Conservation (phyloP, 2,113 vertebrate genomes). For the Carettochelys insculpta region DNA sequence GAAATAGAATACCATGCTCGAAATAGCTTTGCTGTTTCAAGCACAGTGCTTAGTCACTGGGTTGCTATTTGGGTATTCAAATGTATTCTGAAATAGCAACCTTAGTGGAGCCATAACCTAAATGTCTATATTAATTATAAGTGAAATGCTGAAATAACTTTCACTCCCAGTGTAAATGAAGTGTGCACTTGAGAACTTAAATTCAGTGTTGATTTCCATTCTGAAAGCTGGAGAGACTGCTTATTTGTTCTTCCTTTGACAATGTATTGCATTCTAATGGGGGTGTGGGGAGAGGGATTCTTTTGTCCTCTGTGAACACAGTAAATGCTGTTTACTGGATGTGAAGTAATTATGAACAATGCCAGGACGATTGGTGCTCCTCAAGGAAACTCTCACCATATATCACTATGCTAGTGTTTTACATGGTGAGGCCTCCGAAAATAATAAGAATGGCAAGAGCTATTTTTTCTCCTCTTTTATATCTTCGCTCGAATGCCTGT, state of each 20-base stretch:
- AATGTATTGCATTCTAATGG: background rate
- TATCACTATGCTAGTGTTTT: background rate
- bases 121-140: background rate
- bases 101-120: no score
- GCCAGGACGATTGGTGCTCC: rapidly evolving
- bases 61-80: no score
- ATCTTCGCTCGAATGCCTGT: background rate
- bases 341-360: background rate
- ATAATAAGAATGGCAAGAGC: background rate
- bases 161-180: background rate
- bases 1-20: no score
- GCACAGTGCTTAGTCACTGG: no score
- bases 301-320: background rate
- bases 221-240: background rate
- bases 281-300: background rate
- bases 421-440: background rate
- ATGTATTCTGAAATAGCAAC: no score
- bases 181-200: background rate
- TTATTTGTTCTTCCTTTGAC: background rate
- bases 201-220: background rate
- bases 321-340: background rate
- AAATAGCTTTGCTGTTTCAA: no score
- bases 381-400: background rate
- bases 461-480: background rate
- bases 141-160: background rate